Evolutionary conservation across 2,888 invertebrate genomes (phyloP), one percentile per base, ranked within the genome.

Genomic region (Coelinius sp.): DNA sequence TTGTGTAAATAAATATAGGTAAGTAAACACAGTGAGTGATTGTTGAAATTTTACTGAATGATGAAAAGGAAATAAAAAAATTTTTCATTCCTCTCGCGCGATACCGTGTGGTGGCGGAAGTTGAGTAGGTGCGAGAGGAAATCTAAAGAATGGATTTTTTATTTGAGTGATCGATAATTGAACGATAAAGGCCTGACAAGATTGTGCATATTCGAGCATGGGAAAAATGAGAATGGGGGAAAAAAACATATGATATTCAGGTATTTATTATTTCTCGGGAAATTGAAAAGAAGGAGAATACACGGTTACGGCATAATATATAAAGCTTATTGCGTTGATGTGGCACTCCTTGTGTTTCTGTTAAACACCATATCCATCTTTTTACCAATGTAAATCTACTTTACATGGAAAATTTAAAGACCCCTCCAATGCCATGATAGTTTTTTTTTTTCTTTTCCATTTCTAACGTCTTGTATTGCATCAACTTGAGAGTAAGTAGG

Each of bases 361-460:
- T 27, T 52, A 56, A 64, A 52, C 65, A 68, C 65, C 72, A 38
- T n/a, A n/a, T 41, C 31, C 62, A 56, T 63, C n/a, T n/a, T n/a
- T 59, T 59, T 64, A 73, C 69, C 71, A 73, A 78, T 78, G 65
- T 70, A 67, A 27, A 10, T 25, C 70, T 68, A 56, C 25, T 49
- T 5, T 17, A 17, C 59, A 10, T 17, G 17, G 46, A 8, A 49
- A 20, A 17, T 49, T 49, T 20, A 49, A 6, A 20, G 8, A 20
- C 7, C 17, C 46, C 46, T 17, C 17, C 20, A 41, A 20, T 49
- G 59, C 69, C 46, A 69, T 31, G 22, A n/a, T 5, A 12, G 56
- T 22, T 12, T 38, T 6, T 14, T 24, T 59, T 59, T 8, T 27
- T 59, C 41, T n/a, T 3, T 35, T 44, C 17, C 22, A 27, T 25